Evolutionary conservation across 2,113 vertebrate species (phyloP).

Genomic region (Phalacrocorax aristotelis): DNA sequence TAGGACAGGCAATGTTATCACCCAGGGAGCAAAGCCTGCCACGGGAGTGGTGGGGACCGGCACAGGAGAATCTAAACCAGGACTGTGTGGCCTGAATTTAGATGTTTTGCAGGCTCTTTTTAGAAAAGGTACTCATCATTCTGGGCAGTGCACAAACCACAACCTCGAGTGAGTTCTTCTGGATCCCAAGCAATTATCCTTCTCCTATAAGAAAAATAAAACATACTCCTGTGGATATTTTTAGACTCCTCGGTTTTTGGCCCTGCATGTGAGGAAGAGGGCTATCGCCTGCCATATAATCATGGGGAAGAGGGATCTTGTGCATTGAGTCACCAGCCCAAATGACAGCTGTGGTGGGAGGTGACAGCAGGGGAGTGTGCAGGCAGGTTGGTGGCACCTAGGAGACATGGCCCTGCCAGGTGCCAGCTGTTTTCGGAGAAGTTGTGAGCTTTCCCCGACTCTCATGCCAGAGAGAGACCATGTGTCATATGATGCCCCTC

Average conservation of each 20-base stretch:
- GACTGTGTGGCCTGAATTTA: background rate
- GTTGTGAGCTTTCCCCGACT: background rate
- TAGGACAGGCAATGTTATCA: background rate
- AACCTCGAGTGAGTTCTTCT: background rate
- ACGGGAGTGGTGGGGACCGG: background rate
- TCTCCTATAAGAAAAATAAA: constrained; percentile 32
- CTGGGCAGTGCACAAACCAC: constrained; percentile 46
- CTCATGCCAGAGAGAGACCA: background rate
- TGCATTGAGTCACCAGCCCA: background rate
- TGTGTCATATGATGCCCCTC: background rate
- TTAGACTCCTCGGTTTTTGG: background rate
- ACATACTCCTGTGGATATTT: background rate
- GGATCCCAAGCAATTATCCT: constrained; percentile 39
- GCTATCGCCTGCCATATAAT: background rate
- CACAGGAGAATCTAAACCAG: background rate
- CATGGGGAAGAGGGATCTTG: background rate
- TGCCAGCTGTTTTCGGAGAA: background rate
- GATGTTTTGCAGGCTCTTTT: constrained; percentile 48
- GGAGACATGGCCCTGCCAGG: background rate
- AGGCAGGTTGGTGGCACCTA: background rate
- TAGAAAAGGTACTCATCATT: constrained; percentile 44
- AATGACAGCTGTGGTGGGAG: background rate
- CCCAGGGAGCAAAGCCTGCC: background rate
- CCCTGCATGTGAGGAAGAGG: background rate
- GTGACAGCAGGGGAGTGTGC: background rate